Conservation (phyloP, 2,113 vertebrate genomes). For the Phodopus roborovskii region DNA sequence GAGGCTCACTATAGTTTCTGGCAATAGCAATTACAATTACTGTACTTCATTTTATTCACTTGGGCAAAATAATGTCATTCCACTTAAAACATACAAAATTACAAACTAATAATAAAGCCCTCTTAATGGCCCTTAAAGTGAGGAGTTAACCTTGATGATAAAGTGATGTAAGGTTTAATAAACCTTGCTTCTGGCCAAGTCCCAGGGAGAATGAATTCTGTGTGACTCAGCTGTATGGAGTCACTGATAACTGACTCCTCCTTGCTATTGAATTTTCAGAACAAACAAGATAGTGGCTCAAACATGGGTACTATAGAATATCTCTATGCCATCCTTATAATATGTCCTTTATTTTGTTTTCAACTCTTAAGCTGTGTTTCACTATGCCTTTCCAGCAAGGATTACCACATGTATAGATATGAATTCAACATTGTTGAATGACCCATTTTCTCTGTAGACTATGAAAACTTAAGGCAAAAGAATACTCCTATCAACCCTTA, state of each 20-base stretch:
- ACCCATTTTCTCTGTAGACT: neutral
- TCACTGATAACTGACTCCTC: conserved; percentile 40
- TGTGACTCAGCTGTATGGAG: conserved; percentile 61
- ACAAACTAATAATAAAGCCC: conserved; percentile 79
- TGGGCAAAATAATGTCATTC: conserved; percentile 82
- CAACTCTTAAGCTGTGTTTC: neutral
- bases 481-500: neutral
- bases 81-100: conserved; percentile 81
- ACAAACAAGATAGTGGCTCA: neutral
- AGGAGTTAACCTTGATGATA: conserved; percentile 81
- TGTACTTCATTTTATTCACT: conserved; percentile 82
- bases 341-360: neutral
- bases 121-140: conserved; percentile 79
- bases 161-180: conserved; percentile 77
- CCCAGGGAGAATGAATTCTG: conserved; percentile 65
- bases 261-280: conserved; percentile 4
- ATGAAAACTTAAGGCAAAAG: neutral
- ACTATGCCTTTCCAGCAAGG: neutral
- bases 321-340: neutral
- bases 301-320: neutral
- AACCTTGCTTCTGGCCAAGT: conserved; percentile 70
- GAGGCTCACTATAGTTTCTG: conserved; percentile 68
- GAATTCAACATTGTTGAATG: conserved; percentile 5
- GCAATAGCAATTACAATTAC: conserved; percentile 79
- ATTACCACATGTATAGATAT: neutral